phyloP scores from a whole-genome alignment of 2,888 invertebrate genomes.

The Lasius fuliginosus region DNA sequence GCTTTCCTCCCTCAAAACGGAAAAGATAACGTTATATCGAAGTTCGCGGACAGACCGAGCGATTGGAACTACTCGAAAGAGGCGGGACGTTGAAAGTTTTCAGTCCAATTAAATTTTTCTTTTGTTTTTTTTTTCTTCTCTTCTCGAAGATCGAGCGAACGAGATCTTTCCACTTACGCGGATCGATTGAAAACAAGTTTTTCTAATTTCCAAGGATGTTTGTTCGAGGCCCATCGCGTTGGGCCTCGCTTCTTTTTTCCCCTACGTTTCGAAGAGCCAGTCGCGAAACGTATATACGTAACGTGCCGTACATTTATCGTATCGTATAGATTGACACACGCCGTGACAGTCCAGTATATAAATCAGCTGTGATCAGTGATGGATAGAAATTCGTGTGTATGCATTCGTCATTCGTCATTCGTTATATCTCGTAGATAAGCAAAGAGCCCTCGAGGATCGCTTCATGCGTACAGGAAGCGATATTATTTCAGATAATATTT shows the following conservation, averaged over 20 bases:
- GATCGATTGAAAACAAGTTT: slow-evolving; percentile 62
- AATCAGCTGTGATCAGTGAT: slow-evolving; percentile 53
- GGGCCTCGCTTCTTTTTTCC: background rate
- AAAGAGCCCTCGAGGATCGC: slow-evolving; percentile 45
- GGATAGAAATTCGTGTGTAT: slow-evolving; percentile 54
- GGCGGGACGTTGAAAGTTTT: slow-evolving; percentile 67
- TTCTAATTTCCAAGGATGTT: slow-evolving; percentile 61
- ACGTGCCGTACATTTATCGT: background rate
- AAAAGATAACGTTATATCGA: slow-evolving; percentile 68
- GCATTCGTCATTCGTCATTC: slow-evolving; percentile 60
- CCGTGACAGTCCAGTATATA: slow-evolving; percentile 51
- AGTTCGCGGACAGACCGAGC: slow-evolving; percentile 56
- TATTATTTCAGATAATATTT: slow-evolving; percentile 53
- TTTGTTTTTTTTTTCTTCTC: slow-evolving; percentile 43
- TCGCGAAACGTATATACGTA: slow-evolving; percentile 8
- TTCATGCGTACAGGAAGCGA: slow-evolving; percentile 6
- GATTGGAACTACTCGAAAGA: slow-evolving; percentile 60
- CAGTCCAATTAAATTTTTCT: slow-evolving; percentile 72
- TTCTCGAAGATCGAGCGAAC: slow-evolving; percentile 34
- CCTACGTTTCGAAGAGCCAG: background rate
- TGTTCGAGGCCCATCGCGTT: slow-evolving; percentile 13
- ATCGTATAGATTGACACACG: slow-evolving; percentile 44
- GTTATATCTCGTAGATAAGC: slow-evolving; percentile 60
- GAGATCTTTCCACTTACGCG: slow-evolving; percentile 51
- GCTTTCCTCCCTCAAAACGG: slow-evolving; percentile 34